Evolutionary conservation across 2,797 vertebrate genomes (phyloP).

Genomic region (Phalloptychus januarius): DNA sequence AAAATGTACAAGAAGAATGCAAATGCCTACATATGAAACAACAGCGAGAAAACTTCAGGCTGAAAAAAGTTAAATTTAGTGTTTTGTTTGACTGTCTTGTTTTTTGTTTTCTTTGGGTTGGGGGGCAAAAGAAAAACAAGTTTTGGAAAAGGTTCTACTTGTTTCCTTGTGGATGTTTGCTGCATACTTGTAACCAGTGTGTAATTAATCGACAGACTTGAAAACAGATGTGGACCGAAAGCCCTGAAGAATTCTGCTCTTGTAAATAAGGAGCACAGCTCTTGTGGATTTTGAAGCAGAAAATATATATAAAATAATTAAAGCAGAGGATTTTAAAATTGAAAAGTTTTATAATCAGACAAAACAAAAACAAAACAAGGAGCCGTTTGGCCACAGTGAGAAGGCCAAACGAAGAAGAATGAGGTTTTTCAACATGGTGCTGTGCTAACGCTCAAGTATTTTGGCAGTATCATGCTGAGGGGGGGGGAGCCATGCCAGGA

Average conservation of each 20-base stretch:
- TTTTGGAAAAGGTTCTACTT: conserved; percentile 70
- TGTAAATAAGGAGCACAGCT: conserved; percentile 3
- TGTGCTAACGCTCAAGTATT: neutral
- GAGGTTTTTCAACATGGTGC: neutral
- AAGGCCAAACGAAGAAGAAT: neutral
- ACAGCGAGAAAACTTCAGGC: neutral
- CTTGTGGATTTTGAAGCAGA: neutral
- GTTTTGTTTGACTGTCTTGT: conserved; percentile 44
- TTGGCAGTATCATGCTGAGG: neutral
- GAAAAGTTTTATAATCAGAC: neutral
- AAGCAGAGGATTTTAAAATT: neutral
- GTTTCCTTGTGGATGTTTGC: conserved; percentile 55
- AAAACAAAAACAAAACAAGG: neutral
- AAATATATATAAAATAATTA: neutral
- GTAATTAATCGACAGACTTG: conserved; percentile 68
- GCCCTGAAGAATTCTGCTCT: conserved; percentile 24
- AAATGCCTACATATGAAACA: conserved; percentile 3
- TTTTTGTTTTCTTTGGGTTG: conserved; percentile 47
- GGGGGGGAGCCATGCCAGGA: neutral
- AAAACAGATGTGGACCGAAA: conserved; percentile 66
- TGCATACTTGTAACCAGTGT: conserved; percentile 58
- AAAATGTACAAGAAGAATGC: conserved; percentile 21
- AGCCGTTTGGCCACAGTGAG: neutral
- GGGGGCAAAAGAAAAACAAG: conserved; percentile 53
- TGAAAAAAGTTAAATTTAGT: conserved; percentile 6